Base-by-base conservation (phyloP, 2,113 vertebrate genomes). In the Pseudopipra pipra region DNA sequence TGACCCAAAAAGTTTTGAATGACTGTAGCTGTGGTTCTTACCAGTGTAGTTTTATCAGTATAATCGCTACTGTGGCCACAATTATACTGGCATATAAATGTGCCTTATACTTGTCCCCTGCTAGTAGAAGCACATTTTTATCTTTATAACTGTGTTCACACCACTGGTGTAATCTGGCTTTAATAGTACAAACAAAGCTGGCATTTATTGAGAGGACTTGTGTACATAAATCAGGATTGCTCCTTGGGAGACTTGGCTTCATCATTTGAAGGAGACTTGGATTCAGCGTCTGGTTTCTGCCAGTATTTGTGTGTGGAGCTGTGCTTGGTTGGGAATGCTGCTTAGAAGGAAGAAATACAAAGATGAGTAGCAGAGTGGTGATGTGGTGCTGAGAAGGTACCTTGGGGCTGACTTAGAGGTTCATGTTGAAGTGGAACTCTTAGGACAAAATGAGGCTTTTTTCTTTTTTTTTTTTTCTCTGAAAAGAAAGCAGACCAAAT, bases 401-500 rank as follows among this genome's bases (percentile, higher is more conserved):
- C 72, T 80, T 62, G 67, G 63, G 44, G 70, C 87, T 93, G 52
- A 66, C 43, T 49, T 43, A 39, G 33, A 65, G 28, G 37, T 85
- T 95, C 33, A 6, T 87, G 20, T 80, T 74, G 13, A 84, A 81
- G 49, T 61, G 31, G 31, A 89, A 78, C 56, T 90, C 55, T 23
- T 65, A 70, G 12, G 54, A 71, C 25, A 82, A 88, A 85, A 68
- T 41, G 7, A 86, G 25, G 43, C 15, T 14, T 46, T 46, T 72
- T 54, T 46, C 55, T 43, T 15, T 28, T 16, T 67, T 54, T 67
- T 54, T 6, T 51, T 27, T 27, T 39, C 47, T 15, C 55, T 59
- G 70, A 35, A 41, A 89, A 89, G 55, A 73, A 87, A 83, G 25
- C 65, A 96, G 89, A 95, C 91, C 91, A 91, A 89, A 91, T 81